Percentiles rank a stretch among this genome's conserved stretches.
Conservation (phyloP, 1,140 invertebrate species). For the Frieseomelitta varia region DNA sequence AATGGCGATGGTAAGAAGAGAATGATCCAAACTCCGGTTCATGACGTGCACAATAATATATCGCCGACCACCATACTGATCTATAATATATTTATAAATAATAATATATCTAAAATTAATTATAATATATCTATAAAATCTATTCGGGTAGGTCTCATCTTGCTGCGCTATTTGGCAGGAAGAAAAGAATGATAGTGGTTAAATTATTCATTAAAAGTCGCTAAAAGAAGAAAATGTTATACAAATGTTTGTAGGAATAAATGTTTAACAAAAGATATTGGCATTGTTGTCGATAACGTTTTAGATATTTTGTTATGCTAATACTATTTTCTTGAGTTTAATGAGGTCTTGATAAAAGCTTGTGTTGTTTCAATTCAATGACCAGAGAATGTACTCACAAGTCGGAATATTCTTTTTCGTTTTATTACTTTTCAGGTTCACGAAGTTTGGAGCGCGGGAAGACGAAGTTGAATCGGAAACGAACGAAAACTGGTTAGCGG, state of each 20-base stretch:
- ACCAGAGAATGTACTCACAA: not conserved
- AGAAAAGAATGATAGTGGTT: constrained; percentile 22
- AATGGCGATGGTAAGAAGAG: constrained; percentile 28
- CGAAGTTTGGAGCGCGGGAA: not conserved
- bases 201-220: too few relatives aligned
- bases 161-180: too few relatives aligned
- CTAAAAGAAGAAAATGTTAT: too few relatives aligned
- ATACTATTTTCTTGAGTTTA: too few relatives aligned
- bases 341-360: not conserved
- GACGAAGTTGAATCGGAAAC: constrained; percentile 34
- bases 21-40: not conserved
- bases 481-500: constrained; percentile 52
- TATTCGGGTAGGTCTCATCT: constrained; percentile 63
- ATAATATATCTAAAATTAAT: too few relatives aligned
- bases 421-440: not conserved
- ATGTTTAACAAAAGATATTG: too few relatives aligned
- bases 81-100: constrained; percentile 65
- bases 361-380: too few relatives aligned
- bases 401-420: not conserved
- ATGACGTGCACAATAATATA: not conserved
- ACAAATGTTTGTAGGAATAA: too few relatives aligned
- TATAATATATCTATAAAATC: constrained; percentile 65
- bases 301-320: too few relatives aligned
- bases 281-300: too few relatives aligned
- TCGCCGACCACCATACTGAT: constrained; percentile 51